Evolutionary conservation across 1,140 invertebrate genomes (phyloP).

Genomic region (Bursaphelenchus mucronatus): DNA sequence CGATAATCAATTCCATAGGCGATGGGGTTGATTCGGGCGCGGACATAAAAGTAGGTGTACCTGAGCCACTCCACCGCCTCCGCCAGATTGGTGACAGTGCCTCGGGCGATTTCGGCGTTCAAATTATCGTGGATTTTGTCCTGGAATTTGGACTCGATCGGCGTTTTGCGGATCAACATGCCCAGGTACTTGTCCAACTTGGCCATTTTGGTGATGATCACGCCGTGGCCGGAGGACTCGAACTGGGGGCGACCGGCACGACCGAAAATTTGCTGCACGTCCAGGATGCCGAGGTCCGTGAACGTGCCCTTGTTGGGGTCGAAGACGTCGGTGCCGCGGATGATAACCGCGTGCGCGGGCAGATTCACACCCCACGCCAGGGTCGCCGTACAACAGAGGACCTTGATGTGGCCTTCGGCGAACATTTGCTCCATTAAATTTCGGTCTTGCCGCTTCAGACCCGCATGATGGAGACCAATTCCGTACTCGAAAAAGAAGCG

Average conservation of each 20-base stretch:
- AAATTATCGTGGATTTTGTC: constrained; percentile 86
- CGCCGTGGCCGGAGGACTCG: constrained; percentile 79
- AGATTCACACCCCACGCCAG: constrained; percentile 99
- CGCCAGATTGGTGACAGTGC: constrained; percentile 86
- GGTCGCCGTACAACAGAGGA: constrained; percentile 92
- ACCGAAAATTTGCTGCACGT: constrained; percentile 98
- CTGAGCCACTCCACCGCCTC: constrained; percentile 96
- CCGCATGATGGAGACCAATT: constrained; percentile 93
- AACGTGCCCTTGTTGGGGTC: constrained; percentile 89
- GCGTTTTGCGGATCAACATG: constrained; percentile 88
- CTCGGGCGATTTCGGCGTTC: constrained; percentile 85
- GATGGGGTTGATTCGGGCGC: constrained; percentile 86
- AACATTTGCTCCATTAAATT: constrained; percentile 82
- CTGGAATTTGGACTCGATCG: constrained; percentile 95
- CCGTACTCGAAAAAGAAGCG: constrained; percentile 75
- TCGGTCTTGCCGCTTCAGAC: constrained; percentile 62
- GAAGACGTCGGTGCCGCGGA: constrained; percentile 94
- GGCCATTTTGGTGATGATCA: constrained; percentile 87
- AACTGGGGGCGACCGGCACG: constrained; percentile 81
- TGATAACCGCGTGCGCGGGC: constrained; percentile 89
- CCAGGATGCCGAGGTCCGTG: constrained; percentile 89
- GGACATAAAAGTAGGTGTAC: constrained; percentile 90
- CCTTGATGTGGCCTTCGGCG: constrained; percentile 79
- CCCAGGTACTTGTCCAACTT: constrained; percentile 90
- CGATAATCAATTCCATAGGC: constrained; percentile 78